Evolutionary conservation across 2,113 vertebrate genomes (phyloP).

Genomic region (Bambusicola thoracicus): DNA sequence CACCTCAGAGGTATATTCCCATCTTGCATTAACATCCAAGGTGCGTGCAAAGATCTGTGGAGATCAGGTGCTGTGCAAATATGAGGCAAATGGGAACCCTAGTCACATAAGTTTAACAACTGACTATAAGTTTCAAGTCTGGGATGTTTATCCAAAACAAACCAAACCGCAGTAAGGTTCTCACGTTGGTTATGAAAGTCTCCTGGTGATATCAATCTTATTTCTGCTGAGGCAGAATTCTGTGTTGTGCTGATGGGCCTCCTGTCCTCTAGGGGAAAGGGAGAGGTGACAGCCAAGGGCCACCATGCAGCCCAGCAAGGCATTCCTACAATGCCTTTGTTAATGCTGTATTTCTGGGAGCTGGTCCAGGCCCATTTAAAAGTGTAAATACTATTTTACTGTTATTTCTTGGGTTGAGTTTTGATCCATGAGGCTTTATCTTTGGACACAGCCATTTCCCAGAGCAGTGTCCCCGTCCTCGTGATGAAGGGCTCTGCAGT

Average conservation of each 20-base stretch:
- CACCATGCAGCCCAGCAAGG: neutral
- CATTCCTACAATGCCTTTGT: neutral
- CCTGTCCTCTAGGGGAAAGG: neutral
- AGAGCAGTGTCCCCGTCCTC: neutral
- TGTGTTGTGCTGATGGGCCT: neutral
- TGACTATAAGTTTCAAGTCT: neutral
- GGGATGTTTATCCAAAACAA: neutral
- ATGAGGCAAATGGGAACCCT: neutral
- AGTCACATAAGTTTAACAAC: neutral
- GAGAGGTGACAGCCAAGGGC: neutral
- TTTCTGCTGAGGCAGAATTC: neutral
- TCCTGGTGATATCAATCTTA: neutral
- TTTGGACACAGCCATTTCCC: slow-evolving; percentile 28
- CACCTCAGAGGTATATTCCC: neutral
- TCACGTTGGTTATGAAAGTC: neutral
- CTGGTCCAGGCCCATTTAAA: neutral
- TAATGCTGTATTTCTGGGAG: slow-evolving; percentile 27
- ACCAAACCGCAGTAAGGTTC: neutral
- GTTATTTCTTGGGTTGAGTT: neutral
- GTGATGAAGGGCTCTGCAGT: slow-evolving; percentile 38
- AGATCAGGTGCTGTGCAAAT: neutral
- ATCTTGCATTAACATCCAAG: neutral
- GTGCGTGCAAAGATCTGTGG: neutral
- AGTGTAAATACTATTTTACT: neutral
- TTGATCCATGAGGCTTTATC: slow-evolving; percentile 48